Percentiles rank a stretch among this genome's conserved stretches.
phyloP scores from a whole-genome alignment of 2,797 vertebrate genomes.

The Picus viridis region DNA sequence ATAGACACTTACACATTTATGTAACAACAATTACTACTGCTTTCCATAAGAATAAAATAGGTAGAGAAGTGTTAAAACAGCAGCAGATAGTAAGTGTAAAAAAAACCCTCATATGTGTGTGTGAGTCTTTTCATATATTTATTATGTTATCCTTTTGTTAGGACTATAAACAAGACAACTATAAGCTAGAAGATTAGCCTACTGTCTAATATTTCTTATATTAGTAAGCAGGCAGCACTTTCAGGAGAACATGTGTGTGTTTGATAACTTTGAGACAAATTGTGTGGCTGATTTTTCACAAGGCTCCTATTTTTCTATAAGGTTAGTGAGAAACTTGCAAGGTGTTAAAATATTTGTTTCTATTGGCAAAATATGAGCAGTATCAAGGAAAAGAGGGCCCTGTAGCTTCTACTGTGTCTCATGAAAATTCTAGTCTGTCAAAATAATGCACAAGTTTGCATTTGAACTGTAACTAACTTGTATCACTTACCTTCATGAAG shows the following conservation, averaged over 20 bases:
- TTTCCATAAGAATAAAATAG: background rate
- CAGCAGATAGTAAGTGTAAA: background rate
- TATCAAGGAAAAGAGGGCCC: background rate
- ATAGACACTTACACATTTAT: background rate
- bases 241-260: background rate
- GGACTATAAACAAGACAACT: background rate
- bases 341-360: background rate
- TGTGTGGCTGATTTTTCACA: background rate
- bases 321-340: background rate
- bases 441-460: background rate
- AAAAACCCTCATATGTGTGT: background rate
- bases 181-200: background rate
- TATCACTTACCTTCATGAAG: conserved; percentile 73
- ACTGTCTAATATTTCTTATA: background rate
- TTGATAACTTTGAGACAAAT: background rate
- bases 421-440: background rate
- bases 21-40: background rate
- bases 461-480: background rate
- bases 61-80: background rate
- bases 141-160: background rate
- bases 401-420: background rate
- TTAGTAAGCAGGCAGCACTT: background rate
- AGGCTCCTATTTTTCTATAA: background rate
- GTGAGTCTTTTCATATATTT: background rate
- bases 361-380: background rate